Percentiles rank a stretch among this genome's conserved stretches.
Evolutionary conservation across 2,113 vertebrate genomes (phyloP).

Genomic region (Etheostoma spectabile): DNA sequence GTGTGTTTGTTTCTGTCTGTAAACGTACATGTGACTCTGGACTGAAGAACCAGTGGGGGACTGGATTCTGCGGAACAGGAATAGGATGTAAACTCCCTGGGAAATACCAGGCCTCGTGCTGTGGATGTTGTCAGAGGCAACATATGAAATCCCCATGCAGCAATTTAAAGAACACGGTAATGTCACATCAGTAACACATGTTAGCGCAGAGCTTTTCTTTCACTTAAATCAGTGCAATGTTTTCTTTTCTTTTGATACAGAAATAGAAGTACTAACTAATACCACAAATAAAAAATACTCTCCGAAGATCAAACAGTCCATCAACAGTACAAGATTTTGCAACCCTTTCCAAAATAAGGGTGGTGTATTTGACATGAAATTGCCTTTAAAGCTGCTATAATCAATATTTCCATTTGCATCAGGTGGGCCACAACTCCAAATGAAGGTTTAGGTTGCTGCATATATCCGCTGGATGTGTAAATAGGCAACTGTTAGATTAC

Average conservation of each 20-base stretch:
- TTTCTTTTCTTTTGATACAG: neutral
- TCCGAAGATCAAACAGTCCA: neutral
- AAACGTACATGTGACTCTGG: conserved; percentile 1
- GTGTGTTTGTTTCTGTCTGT: neutral
- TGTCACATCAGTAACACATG: neutral
- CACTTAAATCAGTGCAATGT: neutral
- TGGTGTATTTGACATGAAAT: neutral
- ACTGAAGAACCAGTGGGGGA: conserved; percentile 25
- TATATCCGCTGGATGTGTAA: neutral
- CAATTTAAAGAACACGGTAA: neutral
- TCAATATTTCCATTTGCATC: neutral
- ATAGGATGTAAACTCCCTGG: conserved; percentile 68
- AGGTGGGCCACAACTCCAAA: no score
- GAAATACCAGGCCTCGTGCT: conserved; percentile 44
- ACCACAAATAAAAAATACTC: neutral
- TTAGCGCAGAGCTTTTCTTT: neutral
- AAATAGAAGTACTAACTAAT: neutral
- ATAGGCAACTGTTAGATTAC: neutral
- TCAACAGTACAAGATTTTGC: neutral
- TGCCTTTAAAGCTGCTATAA: neutral
- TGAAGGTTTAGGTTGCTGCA: neutral
- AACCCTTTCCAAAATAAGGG: neutral
- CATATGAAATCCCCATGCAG: conserved; percentile 12
- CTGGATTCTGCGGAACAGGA: conserved; percentile 48
- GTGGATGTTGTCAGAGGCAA: conserved; percentile 23